A percentile compares a stretch with the other conserved stretches of the same genome.
phyloP scores from a whole-genome alignment of 2,113 vertebrate genomes.

The Microtus ochrogaster region DNA sequence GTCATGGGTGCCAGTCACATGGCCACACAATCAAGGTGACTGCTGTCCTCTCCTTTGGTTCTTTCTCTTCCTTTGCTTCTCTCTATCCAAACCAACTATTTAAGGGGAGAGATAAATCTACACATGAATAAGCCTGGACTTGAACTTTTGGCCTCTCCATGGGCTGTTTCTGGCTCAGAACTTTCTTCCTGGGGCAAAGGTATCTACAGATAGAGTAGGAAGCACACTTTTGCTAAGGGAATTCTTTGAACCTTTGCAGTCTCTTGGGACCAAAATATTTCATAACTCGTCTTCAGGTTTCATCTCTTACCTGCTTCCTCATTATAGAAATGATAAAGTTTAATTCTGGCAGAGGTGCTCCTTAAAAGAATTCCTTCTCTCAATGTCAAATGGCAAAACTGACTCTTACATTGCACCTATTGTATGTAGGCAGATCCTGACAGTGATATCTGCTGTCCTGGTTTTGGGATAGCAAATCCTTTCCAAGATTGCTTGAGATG shows the following conservation, averaged over 20 bases:
- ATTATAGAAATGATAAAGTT: slow-evolving; percentile 39
- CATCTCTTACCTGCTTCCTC: not conserved
- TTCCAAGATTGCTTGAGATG: not conserved
- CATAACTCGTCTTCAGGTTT: not conserved
- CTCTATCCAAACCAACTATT: not conserved
- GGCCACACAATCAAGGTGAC: not conserved
- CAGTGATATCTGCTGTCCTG: not conserved
- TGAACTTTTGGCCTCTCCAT: not conserved
- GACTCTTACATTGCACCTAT: not conserved
- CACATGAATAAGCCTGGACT: not conserved
- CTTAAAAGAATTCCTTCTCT: slow-evolving; percentile 19
- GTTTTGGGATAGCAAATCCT: not conserved
- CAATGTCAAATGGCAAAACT: not conserved
- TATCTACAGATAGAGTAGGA: not conserved
- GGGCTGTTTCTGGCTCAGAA: not conserved
- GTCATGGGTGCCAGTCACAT: not conserved
- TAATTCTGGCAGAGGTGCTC: not conserved
- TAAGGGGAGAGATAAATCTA: not conserved
- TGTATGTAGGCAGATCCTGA: rapidly evolving
- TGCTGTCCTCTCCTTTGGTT: not conserved
- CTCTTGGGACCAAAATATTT: not conserved
- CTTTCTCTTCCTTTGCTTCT: not conserved
- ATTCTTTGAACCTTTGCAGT: slow-evolving; percentile 30
- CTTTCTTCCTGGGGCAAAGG: slow-evolving; percentile 28
- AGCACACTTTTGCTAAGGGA: not conserved